Conservation (phyloP, 2,797 vertebrate genomes). For the Poeciliopsis paucimaculata region DNA sequence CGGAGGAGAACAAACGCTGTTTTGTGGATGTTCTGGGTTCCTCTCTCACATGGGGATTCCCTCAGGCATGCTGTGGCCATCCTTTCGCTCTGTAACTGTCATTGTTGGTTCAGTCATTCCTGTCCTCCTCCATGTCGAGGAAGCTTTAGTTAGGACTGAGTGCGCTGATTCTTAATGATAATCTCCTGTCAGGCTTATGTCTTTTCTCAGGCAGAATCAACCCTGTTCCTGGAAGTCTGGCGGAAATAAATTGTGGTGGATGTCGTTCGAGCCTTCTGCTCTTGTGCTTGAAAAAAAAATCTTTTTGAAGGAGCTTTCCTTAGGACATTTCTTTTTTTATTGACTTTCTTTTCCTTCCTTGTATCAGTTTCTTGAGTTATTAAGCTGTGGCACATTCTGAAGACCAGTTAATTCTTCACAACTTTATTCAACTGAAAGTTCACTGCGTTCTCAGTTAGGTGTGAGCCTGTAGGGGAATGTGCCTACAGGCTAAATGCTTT, state of each 20-base stretch:
- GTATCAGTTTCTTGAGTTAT: not conserved
- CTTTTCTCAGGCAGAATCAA: not conserved
- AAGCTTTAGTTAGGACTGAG: not conserved
- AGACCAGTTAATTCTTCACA: too few species aligned
- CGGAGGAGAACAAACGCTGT: slow-evolving; percentile 60
- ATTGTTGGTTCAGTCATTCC: slow-evolving; percentile 7
- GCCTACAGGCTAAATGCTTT: not conserved
- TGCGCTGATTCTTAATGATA: not conserved
- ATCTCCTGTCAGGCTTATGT: not conserved
- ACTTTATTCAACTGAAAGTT: too few species aligned
- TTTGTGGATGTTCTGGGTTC: slow-evolving; percentile 45
- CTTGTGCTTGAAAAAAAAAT: not conserved
- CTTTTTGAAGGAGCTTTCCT: not conserved
- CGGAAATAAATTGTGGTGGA: not conserved
- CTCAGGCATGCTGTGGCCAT: slow-evolving; percentile 53
- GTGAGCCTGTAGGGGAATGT: not conserved
- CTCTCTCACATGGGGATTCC: slow-evolving; percentile 69
- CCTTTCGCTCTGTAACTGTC: slow-evolving; percentile 41
- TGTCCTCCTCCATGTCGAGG: not conserved
- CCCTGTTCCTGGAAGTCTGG: not conserved
- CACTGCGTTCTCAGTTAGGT: not conserved
- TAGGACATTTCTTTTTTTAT: not conserved
- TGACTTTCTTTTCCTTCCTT: not conserved
- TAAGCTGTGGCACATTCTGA: not conserved
- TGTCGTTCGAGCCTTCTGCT: not conserved